Evolutionary conservation across 2,888 invertebrate genomes (phyloP).

Genomic region (Euplagia quadripunctaria): DNA sequence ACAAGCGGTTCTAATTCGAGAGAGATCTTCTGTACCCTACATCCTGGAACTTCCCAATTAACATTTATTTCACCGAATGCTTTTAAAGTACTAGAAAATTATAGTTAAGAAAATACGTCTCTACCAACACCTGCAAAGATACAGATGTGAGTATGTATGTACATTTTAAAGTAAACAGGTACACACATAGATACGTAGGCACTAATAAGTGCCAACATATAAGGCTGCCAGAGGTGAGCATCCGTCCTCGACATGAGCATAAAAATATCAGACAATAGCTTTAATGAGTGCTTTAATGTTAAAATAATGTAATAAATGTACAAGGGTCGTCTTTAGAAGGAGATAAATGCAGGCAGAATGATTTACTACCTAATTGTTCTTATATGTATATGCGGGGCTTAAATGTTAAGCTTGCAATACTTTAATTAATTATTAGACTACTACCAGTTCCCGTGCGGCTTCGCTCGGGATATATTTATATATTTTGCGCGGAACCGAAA

Average conservation of each 20-base stretch:
- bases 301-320: background rate
- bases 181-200: background rate
- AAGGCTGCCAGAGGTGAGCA: slow-evolving; percentile 32
- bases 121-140: too few species aligned
- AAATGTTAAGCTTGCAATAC: background rate
- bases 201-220: background rate
- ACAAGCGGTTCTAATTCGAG: too few species aligned
- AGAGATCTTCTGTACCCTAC: too few species aligned
- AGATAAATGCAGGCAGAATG: background rate
- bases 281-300: slow-evolving; percentile 26
- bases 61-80: too few species aligned
- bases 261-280: slow-evolving; percentile 41
- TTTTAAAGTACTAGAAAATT: too few species aligned
- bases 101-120: too few species aligned
- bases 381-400: background rate
- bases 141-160: too few species aligned
- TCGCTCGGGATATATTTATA: too few species aligned
- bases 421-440: too few species aligned
- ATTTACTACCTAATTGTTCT: background rate
- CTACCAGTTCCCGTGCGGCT: too few species aligned
- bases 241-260: slow-evolving; percentile 41
- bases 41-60: too few species aligned
- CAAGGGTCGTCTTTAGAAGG: background rate
- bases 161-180: background rate
- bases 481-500: too few species aligned